Conservation (phyloP, 2,888 invertebrate species). For the Cetonia aurata region DNA sequence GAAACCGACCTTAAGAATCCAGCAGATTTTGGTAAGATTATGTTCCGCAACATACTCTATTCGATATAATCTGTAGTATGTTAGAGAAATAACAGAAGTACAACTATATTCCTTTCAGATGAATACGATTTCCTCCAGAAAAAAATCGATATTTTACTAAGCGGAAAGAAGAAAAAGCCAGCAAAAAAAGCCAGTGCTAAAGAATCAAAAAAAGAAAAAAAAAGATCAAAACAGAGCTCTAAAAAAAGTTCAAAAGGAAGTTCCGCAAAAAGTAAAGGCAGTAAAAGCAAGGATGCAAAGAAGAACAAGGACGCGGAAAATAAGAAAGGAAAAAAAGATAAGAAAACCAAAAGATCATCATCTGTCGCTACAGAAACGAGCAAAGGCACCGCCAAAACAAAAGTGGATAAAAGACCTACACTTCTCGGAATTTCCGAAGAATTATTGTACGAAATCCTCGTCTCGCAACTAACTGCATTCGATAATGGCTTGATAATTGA, state of each 20-base stretch:
- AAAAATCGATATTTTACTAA: slow-evolving; percentile 55
- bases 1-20: slow-evolving; percentile 51
- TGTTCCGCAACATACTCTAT: no score
- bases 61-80: no score
- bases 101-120: slow-evolving; percentile 49
- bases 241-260: slow-evolving; percentile 40
- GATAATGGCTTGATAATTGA: slow-evolving; percentile 59
- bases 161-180: slow-evolving; percentile 50
- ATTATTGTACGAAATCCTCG: slow-evolving; percentile 55
- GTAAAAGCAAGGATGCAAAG: slow-evolving; percentile 18
- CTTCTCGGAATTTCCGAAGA: slow-evolving; percentile 57
- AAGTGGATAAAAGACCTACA: slow-evolving; percentile 52
- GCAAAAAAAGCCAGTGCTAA: slow-evolving; percentile 31
- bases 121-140: slow-evolving; percentile 56
- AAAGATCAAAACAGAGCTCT: background rate
- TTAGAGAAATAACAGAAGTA: background rate
- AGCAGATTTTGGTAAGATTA: slow-evolving; percentile 51
- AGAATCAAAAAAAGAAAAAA: slow-evolving; percentile 17
- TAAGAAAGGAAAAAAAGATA: slow-evolving; percentile 47
- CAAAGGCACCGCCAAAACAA: slow-evolving; percentile 43
- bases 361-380: slow-evolving; percentile 45
- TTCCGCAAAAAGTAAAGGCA: slow-evolving; percentile 10
- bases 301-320: slow-evolving; percentile 9
- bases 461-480: slow-evolving; percentile 50
- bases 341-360: slow-evolving; percentile 44